Evolutionary conservation across 2,888 invertebrate species (phyloP), one percentile per base, ranked within the genome.

Genomic region (Dasypogon diadema): DNA sequence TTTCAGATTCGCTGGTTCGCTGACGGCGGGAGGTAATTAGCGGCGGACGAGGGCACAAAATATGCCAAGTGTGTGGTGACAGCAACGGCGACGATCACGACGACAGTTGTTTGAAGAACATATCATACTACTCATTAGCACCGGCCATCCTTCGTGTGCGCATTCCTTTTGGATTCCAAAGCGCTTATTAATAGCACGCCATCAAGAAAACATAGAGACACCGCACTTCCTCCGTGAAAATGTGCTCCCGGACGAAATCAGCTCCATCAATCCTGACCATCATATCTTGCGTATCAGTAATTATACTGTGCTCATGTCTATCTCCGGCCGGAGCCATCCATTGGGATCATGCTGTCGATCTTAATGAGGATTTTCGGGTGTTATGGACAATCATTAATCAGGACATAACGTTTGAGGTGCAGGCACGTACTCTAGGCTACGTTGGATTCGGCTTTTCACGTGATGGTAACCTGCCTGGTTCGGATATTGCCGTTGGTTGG

Each of bases 401-500:
- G 83, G 92, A 93, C 85, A 92, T 95, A 82, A 93, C 92, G 81
- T 94, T 95, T 85, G 92, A 94, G 85, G 88, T 95, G 83, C 93
- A 93, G 87, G 95, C 93, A 83, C 90, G 90, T 86, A 94, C 95
- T 77, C 89, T 90, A 82, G 96, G 96, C 80, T 96, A 94, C 86
- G 91, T 96, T 79, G 95, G 94, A 51, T 90, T 96, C 81, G 97
- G 96, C 76, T 93, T 96, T 85, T 94, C 94, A 80, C 90, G 90
- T 75, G 92, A 91, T 83, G 93, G 94, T 78, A 90, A 91, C 80
- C 92, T 93, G 90, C 89, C 91, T 82, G 93, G 93, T 58, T 91
- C 94, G 76, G 96, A 97, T 89, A 91, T 97, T 87, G 92, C 95
- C 80, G 91, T 96, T 83, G 95, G 93, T 77, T 96, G 96, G 96